phyloP scores from a whole-genome alignment of 2,888 invertebrate species.

The Glaucopsyche alexis region DNA sequence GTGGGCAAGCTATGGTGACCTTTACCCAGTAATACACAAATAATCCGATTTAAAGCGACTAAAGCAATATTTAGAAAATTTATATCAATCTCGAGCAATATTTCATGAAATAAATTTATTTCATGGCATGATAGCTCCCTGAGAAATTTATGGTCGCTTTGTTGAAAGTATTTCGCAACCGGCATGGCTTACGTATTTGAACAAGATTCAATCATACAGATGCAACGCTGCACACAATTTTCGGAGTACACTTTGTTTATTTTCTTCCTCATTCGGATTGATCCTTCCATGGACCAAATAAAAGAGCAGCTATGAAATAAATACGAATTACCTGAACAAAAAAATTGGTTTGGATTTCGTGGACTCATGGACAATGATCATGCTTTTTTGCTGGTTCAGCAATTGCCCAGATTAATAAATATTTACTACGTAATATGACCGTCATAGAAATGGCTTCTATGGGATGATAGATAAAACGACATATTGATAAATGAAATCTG shows the following conservation, averaged over 20 bases:
- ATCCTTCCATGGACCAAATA: background rate
- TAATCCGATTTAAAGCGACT: too few relatives aligned
- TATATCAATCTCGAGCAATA: background rate
- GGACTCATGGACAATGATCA: background rate
- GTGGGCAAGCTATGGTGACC: too few relatives aligned
- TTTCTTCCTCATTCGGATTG: constrained; percentile 14
- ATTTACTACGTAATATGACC: too few relatives aligned
- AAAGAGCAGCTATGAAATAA: background rate
- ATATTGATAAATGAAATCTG: too few relatives aligned
- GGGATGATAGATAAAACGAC: too few relatives aligned
- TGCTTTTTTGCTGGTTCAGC: background rate
- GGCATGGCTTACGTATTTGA: constrained; percentile 20
- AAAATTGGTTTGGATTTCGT: background rate
- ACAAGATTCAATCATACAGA: constrained; percentile 23
- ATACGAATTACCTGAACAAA: background rate
- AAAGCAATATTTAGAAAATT: too few relatives aligned
- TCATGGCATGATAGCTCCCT: background rate
- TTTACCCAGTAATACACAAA: too few relatives aligned
- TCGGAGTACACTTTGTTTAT: constrained; percentile 2
- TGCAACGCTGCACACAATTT: background rate
- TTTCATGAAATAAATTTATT: constrained; percentile 2
- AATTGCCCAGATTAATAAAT: too few relatives aligned
- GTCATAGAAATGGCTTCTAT: too few relatives aligned
- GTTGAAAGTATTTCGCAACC: background rate
- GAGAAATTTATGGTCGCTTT: constrained; percentile 13